Base-by-base conservation (phyloP, 2,888 invertebrate genomes). In the Stenodera caucasica region DNA sequence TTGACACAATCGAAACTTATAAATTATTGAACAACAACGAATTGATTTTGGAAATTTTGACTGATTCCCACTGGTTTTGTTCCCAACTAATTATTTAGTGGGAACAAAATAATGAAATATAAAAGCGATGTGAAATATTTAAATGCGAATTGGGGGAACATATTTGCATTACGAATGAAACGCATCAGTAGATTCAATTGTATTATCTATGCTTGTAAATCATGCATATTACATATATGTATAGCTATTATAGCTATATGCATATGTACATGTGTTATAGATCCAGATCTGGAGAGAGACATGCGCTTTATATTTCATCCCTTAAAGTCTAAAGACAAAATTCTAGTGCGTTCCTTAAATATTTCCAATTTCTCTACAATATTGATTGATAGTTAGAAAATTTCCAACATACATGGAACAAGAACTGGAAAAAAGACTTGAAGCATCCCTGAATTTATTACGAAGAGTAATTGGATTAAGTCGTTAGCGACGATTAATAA, bases 91-190 rank as follows among this genome's bases (percentile, higher is more conserved):
- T 40, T 40, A 40, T 40, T 40, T 40, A 9, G 18, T 40, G 37
- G 11, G 18, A 40, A 40, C 37, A 40, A 15, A 40, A 40, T 40
- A n/a, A 18, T 18, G 37, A 8, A 40, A 18, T 15, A 8, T 7
- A 40, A 40, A 40, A 9, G 9, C 15, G 2, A 40, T 35, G 37
- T 40, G 37, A 9, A 40, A 40, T 40, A 40, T 40, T 40, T 40
- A 40, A 40, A 40, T 63, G 63, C 63, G 62, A 55, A 53, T 60
- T 54, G 63, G 66, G 40, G 18, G 21, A 21, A 21, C 63, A 66
- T 64, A 70, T 68, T 68, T 70, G 66, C 66, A 68, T 69, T 60
- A 55, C 66, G 63, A 66, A 70, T 70, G 68, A 72, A 72, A 70
- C 67, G 69, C 67, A 69, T 69, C 69, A 69, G 65, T 67, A 66